phyloP scores from a whole-genome alignment of 2,797 vertebrate species.

The Pangasius mekongensis region DNA sequence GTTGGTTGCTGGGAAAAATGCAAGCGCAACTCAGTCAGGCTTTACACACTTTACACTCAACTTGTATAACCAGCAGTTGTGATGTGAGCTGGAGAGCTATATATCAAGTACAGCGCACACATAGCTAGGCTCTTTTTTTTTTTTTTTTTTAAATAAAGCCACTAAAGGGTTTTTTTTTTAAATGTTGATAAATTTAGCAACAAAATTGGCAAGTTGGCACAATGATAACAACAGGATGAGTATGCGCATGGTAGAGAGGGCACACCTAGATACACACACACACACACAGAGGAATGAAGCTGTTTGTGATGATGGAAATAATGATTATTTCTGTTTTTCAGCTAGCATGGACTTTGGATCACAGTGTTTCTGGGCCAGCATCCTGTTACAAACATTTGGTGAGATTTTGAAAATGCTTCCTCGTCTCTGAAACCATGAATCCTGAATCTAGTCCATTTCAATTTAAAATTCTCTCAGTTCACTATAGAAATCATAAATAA shows the following conservation, averaged over 20 bases:
- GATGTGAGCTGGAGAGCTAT: neutral
- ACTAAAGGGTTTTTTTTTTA: neutral
- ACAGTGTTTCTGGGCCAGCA: neutral
- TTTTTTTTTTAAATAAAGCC: neutral
- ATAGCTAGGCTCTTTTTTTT: neutral
- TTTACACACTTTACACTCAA: neutral
- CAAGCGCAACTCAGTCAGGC: neutral
- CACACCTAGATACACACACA: neutral
- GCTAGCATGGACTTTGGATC: neutral
- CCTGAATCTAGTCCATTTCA: neutral
- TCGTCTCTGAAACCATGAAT: neutral
- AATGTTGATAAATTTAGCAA: neutral
- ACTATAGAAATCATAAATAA: neutral
- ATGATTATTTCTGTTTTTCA: neutral
- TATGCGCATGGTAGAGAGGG: neutral
- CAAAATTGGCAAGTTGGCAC: no score
- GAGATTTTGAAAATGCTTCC: neutral
- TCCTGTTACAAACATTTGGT: constrained; percentile 29
- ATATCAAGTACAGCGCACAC: neutral
- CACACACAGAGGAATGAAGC: neutral
- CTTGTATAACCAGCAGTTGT: neutral
- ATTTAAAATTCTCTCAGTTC: neutral
- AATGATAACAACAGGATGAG: neutral
- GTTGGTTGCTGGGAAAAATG: neutral
- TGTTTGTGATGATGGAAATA: neutral